Base-by-base conservation (phyloP, 2,888 invertebrate species). In the Drosophila subsilvestris region DNA sequence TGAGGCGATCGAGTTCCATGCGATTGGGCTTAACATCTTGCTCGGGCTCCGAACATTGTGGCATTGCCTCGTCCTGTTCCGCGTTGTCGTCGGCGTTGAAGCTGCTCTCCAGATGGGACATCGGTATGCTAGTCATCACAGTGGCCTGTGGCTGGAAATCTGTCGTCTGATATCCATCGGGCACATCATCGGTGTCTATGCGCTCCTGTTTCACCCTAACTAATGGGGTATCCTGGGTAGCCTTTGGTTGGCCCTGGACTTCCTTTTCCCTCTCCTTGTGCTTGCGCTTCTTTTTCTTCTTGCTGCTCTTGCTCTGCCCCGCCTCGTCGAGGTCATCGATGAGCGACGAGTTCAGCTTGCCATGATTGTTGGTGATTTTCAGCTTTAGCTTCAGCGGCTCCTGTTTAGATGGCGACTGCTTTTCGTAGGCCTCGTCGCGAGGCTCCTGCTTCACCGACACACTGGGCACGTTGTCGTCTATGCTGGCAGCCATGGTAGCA, bases 361-460 rank as follows among this genome's bases (percentile, higher is more conserved):
- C 92, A 66, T 92, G 91, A 58, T 91, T 91, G 50, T 91, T 92
- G 51, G 90, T 91, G n/a, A 92, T 92, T 77, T 91, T 92, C 0
- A 92, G 67, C 63, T 91, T 91, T 1, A 92, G 78, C 49, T 89
- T 87, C 1, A 86, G 75, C 0, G 88, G 77, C 53, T 86, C 88
- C 18, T 77, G 72, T 44, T 80, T 80, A 12, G 80, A 47, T 22
- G 54, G 66, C n/a, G 59, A 20, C 10, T 66, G 55, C 17, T 56
- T 60, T 8, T 71, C 75, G 6, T 66, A 74, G 12, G 63, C 47
- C 9, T 76, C 75, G 17, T 88, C 85, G 10, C 75, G 1, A 4
- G 58, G 51, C 60, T 91, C 91, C 22, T 86, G 81, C 53, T 91
- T 91, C 0, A 91, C 80, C 6, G 78, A 72, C 0, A 78, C 45